Percentiles rank a stretch among this genome's conserved stretches.
phyloP scores from a whole-genome alignment of 2,797 vertebrate genomes.

The Melanotaenia parkinsoni region DNA sequence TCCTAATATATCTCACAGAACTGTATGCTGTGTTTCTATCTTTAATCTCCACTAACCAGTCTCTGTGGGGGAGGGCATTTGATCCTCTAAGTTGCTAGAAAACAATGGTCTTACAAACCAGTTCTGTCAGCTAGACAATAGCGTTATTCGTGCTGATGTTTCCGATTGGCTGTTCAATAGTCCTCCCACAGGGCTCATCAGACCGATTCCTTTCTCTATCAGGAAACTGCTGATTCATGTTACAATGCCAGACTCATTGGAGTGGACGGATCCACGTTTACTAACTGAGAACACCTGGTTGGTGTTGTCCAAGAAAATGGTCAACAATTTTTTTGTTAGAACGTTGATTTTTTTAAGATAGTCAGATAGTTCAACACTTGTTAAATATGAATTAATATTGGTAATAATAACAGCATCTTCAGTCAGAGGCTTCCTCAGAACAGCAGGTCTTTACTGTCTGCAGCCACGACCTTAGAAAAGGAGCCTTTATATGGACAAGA shows the following conservation, averaged over 20 bases:
- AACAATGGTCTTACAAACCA: conserved; percentile 9
- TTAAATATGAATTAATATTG: too few relatives aligned
- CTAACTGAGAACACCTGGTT: background rate
- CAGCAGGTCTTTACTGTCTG: background rate
- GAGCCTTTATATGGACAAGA: background rate
- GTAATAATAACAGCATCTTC: too few relatives aligned
- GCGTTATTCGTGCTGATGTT: background rate
- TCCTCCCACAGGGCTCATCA: conserved; percentile 8
- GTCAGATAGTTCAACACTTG: background rate
- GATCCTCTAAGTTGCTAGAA: background rate
- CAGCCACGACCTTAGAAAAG: background rate
- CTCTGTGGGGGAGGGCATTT: background rate
- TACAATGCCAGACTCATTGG: conserved; percentile 2
- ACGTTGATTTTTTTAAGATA: background rate
- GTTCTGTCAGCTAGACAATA: conserved; percentile 4
- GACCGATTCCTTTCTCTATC: conserved; percentile 14
- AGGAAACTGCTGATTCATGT: conserved; percentile 10
- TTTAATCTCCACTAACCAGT: background rate
- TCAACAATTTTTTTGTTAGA: background rate
- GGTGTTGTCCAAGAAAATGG: background rate
- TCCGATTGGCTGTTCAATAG: conserved; percentile 1
- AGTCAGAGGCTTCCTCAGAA: background rate
- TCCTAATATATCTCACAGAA: too few relatives aligned
- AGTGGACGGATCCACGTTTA: background rate
- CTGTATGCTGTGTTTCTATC: background rate